Evolutionary conservation across 2,113 vertebrate species (phyloP).

Genomic region (Mustela nigripes): DNA sequence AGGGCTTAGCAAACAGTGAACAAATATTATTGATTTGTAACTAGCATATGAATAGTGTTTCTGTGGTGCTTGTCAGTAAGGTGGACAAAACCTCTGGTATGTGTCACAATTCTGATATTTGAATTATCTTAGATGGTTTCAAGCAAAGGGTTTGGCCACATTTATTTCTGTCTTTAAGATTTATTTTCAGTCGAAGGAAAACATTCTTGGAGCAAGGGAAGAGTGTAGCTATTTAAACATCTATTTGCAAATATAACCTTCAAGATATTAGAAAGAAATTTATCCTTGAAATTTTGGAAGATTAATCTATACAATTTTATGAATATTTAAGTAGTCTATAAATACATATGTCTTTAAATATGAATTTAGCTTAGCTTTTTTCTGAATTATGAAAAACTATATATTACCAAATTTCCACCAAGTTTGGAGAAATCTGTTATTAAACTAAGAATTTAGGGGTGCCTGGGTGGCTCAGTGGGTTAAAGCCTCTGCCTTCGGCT

Average conservation of each 20-base stretch:
- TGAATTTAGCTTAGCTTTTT: constrained; percentile 15
- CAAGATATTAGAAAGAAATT: neutral
- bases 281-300: constrained; percentile 24
- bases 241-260: neutral
- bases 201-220: neutral
- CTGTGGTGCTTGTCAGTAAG: neutral
- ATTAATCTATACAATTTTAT: neutral
- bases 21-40: neutral
- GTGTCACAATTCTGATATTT: neutral
- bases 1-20: neutral
- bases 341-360: neutral
- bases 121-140: neutral
- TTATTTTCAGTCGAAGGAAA: neutral
- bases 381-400: neutral
- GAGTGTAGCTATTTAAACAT: neutral
- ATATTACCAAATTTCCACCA: neutral
- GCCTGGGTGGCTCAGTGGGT: no score
- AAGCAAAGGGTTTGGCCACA: neutral
- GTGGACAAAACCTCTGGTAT: neutral
- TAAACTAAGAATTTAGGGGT: no score
- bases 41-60: neutral
- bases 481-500: no score
- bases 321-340: neutral
- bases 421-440: neutral
- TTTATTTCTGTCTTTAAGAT: constrained; percentile 11